phyloP scores from a whole-genome alignment of 2,797 vertebrate species.

The Austrolebias charrua region DNA sequence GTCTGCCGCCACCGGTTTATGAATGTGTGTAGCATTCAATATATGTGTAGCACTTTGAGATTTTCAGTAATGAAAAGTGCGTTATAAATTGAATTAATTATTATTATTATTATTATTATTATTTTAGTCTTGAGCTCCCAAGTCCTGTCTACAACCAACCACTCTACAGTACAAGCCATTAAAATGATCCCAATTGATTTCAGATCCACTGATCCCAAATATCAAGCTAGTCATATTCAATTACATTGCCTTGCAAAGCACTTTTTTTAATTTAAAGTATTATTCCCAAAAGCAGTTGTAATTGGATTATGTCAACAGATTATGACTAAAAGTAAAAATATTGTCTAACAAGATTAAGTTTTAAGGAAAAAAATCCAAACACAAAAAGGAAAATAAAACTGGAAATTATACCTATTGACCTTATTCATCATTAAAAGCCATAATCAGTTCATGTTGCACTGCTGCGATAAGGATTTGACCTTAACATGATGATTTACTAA shows the following conservation, averaged over 20 bases:
- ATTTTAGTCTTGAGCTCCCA: no score
- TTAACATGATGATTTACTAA: constrained; percentile 18
- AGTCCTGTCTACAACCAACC: no score
- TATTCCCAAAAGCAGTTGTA: not conserved
- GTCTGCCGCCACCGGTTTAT: no score
- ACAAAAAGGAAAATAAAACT: not conserved
- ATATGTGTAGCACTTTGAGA: no score
- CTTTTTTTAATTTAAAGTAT: not conserved
- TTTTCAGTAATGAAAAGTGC: no score
- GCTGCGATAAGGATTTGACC: constrained; percentile 5
- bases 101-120: no score
- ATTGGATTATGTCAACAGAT: not conserved
- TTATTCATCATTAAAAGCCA: constrained; percentile 4
- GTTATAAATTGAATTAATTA: no score
- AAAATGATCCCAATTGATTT: no score
- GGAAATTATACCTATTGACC: not conserved
- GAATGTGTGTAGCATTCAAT: no score
- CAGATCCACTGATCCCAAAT: not conserved
- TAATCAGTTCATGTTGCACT: not conserved
- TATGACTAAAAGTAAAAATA: not conserved
- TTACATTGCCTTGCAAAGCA: not conserved
- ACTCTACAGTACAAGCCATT: no score
- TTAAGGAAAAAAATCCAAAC: not conserved
- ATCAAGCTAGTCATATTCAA: not conserved
- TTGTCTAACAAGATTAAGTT: no score